Evolutionary conservation across 2,888 invertebrate genomes (phyloP).

Genomic region (Aphidius colemani): DNA sequence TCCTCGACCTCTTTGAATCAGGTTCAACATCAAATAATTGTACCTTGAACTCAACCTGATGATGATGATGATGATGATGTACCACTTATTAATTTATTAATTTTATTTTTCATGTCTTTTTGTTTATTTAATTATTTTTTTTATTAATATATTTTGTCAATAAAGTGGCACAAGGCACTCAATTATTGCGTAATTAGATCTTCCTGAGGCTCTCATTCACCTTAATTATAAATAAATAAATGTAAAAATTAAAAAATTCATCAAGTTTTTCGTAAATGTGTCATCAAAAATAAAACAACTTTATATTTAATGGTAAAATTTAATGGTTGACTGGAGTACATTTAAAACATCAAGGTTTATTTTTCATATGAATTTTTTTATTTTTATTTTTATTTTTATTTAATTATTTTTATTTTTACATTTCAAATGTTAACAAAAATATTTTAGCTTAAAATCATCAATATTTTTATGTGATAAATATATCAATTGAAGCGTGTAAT

Average conservation of each 20-base stretch:
- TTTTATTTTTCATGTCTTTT: slow-evolving; percentile 1
- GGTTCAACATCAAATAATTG: slow-evolving; percentile 38
- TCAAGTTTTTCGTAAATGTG: neutral
- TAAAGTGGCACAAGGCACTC: slow-evolving; percentile 40
- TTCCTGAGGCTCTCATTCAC: slow-evolving; percentile 29
- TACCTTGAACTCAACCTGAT: neutral
- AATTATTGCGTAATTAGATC: slow-evolving; percentile 38
- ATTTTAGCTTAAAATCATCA: neutral
- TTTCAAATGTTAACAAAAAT: neutral
- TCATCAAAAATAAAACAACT: neutral
- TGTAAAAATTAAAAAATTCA: neutral
- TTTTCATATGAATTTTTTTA: slow-evolving; percentile 15
- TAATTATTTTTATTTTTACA: too few species aligned
- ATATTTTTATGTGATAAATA: too few species aligned
- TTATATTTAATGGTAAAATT: neutral
- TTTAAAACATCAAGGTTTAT: slow-evolving; percentile 13
- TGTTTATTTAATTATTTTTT: neutral
- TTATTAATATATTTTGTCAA: slow-evolving; percentile 33
- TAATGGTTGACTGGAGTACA: neutral
- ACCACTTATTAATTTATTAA: neutral
- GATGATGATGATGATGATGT: too few species aligned
- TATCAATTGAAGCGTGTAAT: slow-evolving; percentile 10
- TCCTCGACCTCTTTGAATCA: slow-evolving; percentile 40
- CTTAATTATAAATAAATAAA: neutral
- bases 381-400: too few species aligned